These are phyloP conservation scores for Tenthredo scrophulariae DNA, from an alignment of 2,888 invertebrate genomes.

Conservation along the genomic window DNA sequence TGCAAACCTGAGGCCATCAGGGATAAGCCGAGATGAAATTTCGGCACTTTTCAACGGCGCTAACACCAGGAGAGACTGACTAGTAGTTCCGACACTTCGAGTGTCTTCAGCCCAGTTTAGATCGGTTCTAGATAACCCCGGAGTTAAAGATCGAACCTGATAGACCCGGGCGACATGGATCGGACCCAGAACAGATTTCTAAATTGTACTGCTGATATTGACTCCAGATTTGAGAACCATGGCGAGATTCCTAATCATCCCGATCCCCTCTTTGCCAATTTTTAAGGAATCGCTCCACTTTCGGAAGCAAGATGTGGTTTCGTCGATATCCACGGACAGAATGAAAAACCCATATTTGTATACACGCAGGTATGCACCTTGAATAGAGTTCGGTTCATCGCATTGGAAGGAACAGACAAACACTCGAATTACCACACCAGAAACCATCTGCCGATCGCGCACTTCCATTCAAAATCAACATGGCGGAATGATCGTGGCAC, in stretches of 20 bases:
- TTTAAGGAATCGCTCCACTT: background rate
- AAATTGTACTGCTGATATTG: constrained; percentile 43
- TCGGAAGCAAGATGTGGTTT: background rate
- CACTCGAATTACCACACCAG: constrained; percentile 65
- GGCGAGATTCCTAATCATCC: background rate
- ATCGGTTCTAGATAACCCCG: constrained; percentile 60
- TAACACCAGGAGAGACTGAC: background rate
- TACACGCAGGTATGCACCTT: constrained; percentile 39
- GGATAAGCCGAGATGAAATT: constrained; percentile 25
- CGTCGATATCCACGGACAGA: no score
- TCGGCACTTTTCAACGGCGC: background rate
- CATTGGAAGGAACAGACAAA: constrained; percentile 61
- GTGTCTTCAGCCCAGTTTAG: constrained; percentile 59
- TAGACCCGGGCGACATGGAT: constrained; percentile 61
- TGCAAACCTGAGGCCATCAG: constrained; percentile 2
- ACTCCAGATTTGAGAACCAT: constrained; percentile 39
- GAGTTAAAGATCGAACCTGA: constrained; percentile 56
- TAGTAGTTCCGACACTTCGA: constrained; percentile 40
- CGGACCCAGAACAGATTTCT: constrained; percentile 66
- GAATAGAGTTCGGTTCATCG: constrained; percentile 46
- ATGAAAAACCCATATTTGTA: constrained; percentile 22
- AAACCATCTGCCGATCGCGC: constrained; percentile 66
- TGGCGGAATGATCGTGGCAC: constrained; percentile 78
- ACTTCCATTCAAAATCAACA: constrained; percentile 74
- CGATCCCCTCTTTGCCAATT: background rate